phyloP scores from a whole-genome alignment of 1,140 invertebrate species.

The Thalassaphorura encarpata region DNA sequence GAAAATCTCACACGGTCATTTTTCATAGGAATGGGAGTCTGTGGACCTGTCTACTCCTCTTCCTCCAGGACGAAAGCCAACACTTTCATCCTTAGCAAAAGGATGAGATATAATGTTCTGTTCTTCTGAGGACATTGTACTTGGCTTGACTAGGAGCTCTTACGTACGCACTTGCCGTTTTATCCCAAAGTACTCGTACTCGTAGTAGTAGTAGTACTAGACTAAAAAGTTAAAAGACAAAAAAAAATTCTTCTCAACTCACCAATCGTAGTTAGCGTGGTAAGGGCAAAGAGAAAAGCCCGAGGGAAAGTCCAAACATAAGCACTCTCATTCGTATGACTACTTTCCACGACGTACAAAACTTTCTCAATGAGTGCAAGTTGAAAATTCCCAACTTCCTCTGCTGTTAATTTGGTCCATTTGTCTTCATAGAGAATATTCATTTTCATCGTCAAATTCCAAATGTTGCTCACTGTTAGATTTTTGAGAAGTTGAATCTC shows the following conservation, averaged over 20 bases:
- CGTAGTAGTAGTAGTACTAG: background rate
- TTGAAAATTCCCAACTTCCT: slow-evolving; percentile 81
- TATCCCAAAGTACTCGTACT: too few relatives aligned
- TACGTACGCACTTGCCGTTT: too few relatives aligned
- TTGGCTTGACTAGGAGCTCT: too few relatives aligned
- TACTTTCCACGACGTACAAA: slow-evolving; percentile 57
- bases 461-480: slow-evolving; percentile 75
- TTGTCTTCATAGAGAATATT: slow-evolving; percentile 92
- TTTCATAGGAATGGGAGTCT: too few relatives aligned
- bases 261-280: slow-evolving; percentile 93
- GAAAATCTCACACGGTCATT: too few relatives aligned
- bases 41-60: too few relatives aligned
- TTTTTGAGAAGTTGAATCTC: slow-evolving; percentile 30
- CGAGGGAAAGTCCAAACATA: slow-evolving; percentile 85
- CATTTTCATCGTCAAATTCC: slow-evolving; percentile 86
- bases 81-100: too few relatives aligned
- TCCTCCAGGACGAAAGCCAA: too few relatives aligned
- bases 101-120: too few relatives aligned
- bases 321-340: slow-evolving; percentile 47
- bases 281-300: slow-evolving; percentile 90
- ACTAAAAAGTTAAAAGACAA: background rate
- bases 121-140: too few relatives aligned
- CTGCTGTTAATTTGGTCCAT: slow-evolving; percentile 75
- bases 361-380: slow-evolving; percentile 68
- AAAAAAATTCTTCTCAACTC: slow-evolving; percentile 40